A percentile compares a stretch with the other conserved stretches of the same genome.
These are phyloP conservation scores for Lycocorax pyrrhopterus DNA, from an alignment of 2,113 vertebrate genomes.

Conservation along the genomic window DNA sequence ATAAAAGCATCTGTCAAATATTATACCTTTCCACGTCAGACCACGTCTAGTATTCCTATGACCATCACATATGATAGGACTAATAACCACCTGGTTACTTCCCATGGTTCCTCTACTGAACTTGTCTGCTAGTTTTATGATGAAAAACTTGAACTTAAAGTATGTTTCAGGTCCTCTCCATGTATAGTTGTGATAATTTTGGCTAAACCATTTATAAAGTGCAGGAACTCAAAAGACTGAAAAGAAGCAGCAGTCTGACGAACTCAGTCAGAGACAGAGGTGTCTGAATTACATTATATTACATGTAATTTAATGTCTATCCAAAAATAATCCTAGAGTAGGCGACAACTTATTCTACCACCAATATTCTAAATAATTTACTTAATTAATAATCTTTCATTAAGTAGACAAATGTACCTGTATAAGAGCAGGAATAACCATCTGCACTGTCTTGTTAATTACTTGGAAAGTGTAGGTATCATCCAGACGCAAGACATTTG, in stretches of 20 bases:
- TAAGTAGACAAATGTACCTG: conserved; percentile 69
- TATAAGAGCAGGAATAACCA: conserved; percentile 92
- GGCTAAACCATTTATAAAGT: neutral
- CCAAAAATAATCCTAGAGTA: neutral
- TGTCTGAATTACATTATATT: neutral
- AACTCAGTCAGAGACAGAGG: neutral
- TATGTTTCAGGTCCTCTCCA: neutral
- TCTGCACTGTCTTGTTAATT: conserved; percentile 92
- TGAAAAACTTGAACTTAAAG: neutral
- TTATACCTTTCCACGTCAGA: neutral
- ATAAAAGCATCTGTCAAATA: neutral
- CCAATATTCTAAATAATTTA: neutral
- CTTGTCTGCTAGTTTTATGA: neutral
- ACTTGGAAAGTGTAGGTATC: conserved; percentile 95
- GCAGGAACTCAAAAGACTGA: neutral
- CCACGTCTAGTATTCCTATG: neutral
- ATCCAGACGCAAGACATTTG: conserved; percentile 91
- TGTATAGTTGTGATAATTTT: neutral
- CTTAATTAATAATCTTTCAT: neutral
- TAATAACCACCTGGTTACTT: neutral
- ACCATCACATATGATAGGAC: neutral
- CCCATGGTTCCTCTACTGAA: neutral
- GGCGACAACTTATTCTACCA: neutral
- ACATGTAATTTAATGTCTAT: neutral
- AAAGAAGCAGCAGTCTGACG: neutral